These are phyloP conservation scores for Xylocampa areola DNA, from an alignment of 2,888 invertebrate genomes.

Conservation along the genomic window DNA sequence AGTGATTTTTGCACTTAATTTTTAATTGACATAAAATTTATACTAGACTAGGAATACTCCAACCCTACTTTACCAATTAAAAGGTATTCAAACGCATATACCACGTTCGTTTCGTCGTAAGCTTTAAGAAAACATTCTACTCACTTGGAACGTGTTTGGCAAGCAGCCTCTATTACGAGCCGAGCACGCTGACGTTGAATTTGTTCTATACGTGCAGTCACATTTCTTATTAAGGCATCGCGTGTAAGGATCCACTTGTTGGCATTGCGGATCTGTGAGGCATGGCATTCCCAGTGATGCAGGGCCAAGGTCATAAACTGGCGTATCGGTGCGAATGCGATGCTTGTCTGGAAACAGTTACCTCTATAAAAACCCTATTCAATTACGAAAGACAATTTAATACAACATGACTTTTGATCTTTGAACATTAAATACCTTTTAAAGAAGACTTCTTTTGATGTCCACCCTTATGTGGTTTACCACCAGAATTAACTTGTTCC, in stretches of 20 bases:
- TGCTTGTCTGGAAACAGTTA: slow-evolving; percentile 77
- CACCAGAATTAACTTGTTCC: slow-evolving; percentile 68
- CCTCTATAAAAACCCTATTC: slow-evolving; percentile 6
- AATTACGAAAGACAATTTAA: not conserved
- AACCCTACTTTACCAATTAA: slow-evolving; percentile 12
- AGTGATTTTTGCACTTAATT: no score
- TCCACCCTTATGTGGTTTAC: slow-evolving; percentile 78
- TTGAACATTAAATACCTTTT: slow-evolving; percentile 72
- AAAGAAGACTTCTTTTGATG: slow-evolving; percentile 86
- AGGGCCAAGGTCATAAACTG: slow-evolving; percentile 83
- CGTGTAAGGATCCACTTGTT: slow-evolving; percentile 94
- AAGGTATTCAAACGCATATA: slow-evolving; percentile 18
- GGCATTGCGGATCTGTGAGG: slow-evolving; percentile 93
- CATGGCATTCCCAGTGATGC: slow-evolving; percentile 95
- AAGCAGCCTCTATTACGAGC: slow-evolving; percentile 94
- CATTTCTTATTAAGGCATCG: slow-evolving; percentile 93
- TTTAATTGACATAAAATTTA: no score
- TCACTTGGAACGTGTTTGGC: slow-evolving; percentile 95
- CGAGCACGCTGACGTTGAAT: slow-evolving; percentile 91
- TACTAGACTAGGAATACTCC: no score
- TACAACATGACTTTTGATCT: not conserved
- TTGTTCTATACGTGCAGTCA: slow-evolving; percentile 92
- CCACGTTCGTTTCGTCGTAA: slow-evolving; percentile 24
- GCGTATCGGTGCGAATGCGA: slow-evolving; percentile 77
- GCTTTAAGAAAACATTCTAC: slow-evolving; percentile 50